Percentiles rank a stretch among this genome's conserved stretches.
Evolutionary conservation across 2,113 vertebrate genomes (phyloP).

Genomic region (Dermatemys mawii): DNA sequence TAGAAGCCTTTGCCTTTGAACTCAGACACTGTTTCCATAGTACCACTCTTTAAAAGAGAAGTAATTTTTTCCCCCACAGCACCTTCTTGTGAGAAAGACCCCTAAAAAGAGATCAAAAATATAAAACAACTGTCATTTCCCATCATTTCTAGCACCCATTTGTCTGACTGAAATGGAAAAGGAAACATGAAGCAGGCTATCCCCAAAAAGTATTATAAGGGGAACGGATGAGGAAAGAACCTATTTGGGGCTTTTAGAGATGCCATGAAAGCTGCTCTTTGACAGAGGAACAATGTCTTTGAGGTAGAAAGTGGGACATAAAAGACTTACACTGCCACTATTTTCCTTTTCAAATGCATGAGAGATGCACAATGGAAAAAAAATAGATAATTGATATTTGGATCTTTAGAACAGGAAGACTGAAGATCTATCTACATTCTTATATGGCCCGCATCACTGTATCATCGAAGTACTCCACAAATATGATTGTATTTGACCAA

Average conservation of each 20-base stretch:
- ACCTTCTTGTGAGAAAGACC: not conserved
- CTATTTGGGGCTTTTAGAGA: not conserved
- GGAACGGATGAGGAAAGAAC: not conserved
- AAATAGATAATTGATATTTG: not conserved
- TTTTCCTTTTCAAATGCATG: not conserved
- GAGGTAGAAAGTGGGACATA: not conserved
- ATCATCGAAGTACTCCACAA: not conserved
- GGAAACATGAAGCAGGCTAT: not conserved
- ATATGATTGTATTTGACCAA: not conserved
- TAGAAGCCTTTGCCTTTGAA: not conserved
- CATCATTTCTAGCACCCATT: not conserved
- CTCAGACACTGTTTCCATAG: not conserved
- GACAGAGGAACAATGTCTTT: not conserved
- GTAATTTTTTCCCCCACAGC: not conserved
- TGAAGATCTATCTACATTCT: not conserved
- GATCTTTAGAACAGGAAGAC: not conserved
- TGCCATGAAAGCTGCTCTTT: not conserved
- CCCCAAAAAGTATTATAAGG: not conserved
- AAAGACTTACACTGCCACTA: not conserved
- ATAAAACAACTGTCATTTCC: not conserved
- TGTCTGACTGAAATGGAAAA: not conserved
- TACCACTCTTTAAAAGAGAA: not conserved
- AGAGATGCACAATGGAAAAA: not conserved
- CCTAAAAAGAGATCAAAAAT: not conserved
- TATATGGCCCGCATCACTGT: not conserved